These are phyloP conservation scores for Labeo rohita DNA, from an alignment of 2,113 vertebrate species.

Conservation along the genomic window DNA sequence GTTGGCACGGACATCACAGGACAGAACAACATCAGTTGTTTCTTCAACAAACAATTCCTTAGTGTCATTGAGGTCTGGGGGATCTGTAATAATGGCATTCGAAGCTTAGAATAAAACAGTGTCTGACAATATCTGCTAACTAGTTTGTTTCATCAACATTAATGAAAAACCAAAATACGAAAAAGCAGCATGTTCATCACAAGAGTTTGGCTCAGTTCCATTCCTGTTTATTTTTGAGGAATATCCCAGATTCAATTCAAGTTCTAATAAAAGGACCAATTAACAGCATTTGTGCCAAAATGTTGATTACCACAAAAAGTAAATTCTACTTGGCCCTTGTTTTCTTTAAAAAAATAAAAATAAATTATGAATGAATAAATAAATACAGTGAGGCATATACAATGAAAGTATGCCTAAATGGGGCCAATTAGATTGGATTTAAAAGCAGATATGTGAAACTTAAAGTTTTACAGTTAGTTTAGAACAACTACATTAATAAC, in stretches of 20 bases:
- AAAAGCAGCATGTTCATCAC: neutral
- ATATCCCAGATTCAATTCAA: neutral
- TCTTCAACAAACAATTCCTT: constrained; percentile 65
- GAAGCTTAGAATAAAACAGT: neutral
- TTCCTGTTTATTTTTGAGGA: neutral
- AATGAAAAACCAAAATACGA: neutral
- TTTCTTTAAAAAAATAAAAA: too few species aligned
- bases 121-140: neutral
- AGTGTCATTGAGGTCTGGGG: constrained; percentile 60
- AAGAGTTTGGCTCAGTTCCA: neutral
- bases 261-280: neutral
- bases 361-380: too few species aligned
- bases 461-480: neutral
- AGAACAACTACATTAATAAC: neutral
- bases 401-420: neutral
- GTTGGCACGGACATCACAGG: constrained; percentile 68
- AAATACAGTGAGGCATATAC: too few species aligned
- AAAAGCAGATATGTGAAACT: too few species aligned
- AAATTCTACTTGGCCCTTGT: neutral
- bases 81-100: constrained; percentile 58
- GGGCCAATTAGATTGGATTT: neutral
- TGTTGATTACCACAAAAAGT: too few species aligned
- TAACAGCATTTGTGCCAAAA: neutral
- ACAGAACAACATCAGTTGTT: constrained; percentile 54
- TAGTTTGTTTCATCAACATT: neutral